These are phyloP conservation scores for Tenrec ecaudatus DNA, from an alignment of 2,113 vertebrate genomes.

Conservation along the genomic window DNA sequence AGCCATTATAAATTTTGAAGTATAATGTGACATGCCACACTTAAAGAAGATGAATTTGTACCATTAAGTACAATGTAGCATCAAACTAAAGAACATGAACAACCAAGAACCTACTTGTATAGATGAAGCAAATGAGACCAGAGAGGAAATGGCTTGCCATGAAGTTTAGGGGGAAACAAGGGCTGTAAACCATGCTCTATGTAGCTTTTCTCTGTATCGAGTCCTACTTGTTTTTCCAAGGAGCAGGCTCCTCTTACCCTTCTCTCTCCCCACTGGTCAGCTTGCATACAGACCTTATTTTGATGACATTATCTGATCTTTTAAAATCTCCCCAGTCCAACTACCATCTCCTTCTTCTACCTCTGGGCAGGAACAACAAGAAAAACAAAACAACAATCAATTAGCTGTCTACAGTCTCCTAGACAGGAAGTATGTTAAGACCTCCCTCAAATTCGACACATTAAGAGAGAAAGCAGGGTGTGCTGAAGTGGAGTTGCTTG, in stretches of 20 bases:
- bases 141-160: neutral
- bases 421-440: neutral
- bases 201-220: neutral
- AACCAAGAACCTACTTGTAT: neutral
- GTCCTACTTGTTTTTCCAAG: neutral
- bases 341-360: neutral
- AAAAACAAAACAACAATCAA: neutral
- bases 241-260: neutral
- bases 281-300: neutral
- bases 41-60: neutral
- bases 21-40: neutral
- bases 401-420: neutral
- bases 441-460: neutral
- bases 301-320: neutral
- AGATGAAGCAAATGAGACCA: neutral
- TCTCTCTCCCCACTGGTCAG: neutral
- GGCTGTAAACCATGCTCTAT: neutral
- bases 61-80: neutral
- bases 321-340: neutral
- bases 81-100: neutral
- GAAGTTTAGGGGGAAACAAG: too few species aligned
- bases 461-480: neutral
- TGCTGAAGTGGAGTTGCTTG: too few species aligned
- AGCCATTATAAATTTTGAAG: neutral
- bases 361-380: neutral